Percentiles rank a stretch among this genome's conserved stretches.
phyloP scores from a whole-genome alignment of 1,140 invertebrate species.

The Platyura marginata region DNA sequence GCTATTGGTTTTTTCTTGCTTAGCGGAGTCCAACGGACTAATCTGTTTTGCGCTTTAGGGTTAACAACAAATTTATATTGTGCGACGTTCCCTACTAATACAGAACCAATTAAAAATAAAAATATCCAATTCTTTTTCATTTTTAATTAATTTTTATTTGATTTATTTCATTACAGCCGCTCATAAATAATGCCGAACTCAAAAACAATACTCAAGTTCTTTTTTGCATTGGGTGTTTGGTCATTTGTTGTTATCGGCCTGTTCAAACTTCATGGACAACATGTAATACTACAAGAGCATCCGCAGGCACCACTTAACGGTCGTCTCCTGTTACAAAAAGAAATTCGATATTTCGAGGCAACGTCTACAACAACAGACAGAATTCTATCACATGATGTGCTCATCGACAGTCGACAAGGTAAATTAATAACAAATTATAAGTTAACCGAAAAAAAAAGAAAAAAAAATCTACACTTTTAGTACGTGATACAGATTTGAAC shows the following conservation, averaged over 20 bases:
- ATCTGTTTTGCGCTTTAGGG: too few species aligned
- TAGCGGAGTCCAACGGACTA: too few species aligned
- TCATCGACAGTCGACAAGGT: constrained; percentile 24
- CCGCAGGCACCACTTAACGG: constrained; percentile 17
- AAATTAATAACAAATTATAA: too few species aligned
- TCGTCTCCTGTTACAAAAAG: constrained; percentile 21
- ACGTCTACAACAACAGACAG: constrained; percentile 23
- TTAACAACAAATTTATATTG: too few species aligned
- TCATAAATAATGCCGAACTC: constrained; percentile 20
- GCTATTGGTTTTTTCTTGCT: too few species aligned
- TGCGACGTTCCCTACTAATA: too few species aligned
- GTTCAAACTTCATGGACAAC: constrained; percentile 22
- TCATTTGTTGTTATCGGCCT: constrained; percentile 23
- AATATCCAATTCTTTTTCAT: too few species aligned
- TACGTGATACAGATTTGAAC: too few species aligned
- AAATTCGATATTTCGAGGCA: constrained; percentile 11
- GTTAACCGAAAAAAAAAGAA: too few species aligned
- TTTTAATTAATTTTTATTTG: too few species aligned
- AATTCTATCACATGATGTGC: constrained; percentile 21
- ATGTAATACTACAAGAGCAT: constrained; percentile 15
- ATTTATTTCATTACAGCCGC: not conserved
- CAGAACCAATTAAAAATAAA: too few species aligned
- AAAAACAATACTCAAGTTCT: constrained; percentile 21
- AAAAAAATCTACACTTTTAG: too few species aligned
- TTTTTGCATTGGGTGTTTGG: constrained; percentile 23